These are phyloP conservation scores for western clawed frog (Xenopus tropicalis) DNA, from an alignment of 2,113 vertebrate genomes.

Conservation along the genomic window DNA sequence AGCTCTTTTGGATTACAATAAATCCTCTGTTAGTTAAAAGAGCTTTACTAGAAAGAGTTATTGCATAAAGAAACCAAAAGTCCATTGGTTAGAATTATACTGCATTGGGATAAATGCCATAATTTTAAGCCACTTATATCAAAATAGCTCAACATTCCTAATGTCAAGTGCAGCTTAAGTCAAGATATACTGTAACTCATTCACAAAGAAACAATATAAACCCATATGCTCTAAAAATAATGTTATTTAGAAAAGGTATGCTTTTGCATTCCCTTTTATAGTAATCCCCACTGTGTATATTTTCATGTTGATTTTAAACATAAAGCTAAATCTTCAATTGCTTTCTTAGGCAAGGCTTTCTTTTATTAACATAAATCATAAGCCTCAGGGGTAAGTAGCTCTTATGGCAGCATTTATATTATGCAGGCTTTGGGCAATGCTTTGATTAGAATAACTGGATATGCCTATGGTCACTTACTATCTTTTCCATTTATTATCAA, in stretches of 20 bases:
- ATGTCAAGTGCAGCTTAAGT: slow-evolving; percentile 44
- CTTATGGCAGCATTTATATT: neutral
- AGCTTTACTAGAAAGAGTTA: no score
- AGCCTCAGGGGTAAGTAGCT: slow-evolving; percentile 15
- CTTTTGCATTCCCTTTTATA: neutral
- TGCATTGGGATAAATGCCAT: neutral
- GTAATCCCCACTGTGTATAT: slow-evolving; percentile 19
- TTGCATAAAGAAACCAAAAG: neutral
- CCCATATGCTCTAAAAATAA: slow-evolving; percentile 24
- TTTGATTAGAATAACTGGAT: no score
- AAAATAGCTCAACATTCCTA: slow-evolving; percentile 42
- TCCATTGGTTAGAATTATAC: neutral
- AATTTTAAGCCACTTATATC: slow-evolving; percentile 43
- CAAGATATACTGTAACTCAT: slow-evolving; percentile 18
- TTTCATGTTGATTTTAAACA: slow-evolving; percentile 25
- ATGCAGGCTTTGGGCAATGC: no score
- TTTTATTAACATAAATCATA: slow-evolving; percentile 23
- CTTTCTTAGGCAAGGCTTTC: slow-evolving; percentile 11
- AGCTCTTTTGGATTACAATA: no score
- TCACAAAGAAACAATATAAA: slow-evolving; percentile 35
- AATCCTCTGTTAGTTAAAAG: no score
- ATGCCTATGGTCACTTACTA: no score
- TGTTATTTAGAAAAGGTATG: neutral
- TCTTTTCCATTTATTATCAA: no score
- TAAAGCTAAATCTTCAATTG: slow-evolving; percentile 11